A percentile compares a stretch with the other conserved stretches of the same genome.
phyloP scores from a whole-genome alignment of 2,797 vertebrate genomes.

The Ptychadena robeensis region DNA sequence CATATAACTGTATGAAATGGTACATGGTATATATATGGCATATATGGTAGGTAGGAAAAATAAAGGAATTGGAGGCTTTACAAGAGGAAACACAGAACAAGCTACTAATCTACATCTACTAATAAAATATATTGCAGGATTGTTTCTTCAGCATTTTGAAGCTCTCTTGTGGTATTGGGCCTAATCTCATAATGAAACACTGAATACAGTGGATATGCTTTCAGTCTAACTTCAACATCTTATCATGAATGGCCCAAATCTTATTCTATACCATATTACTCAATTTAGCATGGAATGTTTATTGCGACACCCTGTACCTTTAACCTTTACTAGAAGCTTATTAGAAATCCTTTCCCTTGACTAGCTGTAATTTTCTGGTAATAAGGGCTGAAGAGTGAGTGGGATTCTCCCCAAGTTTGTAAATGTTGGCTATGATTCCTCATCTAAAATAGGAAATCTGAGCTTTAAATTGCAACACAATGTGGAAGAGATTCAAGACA shows the following conservation, averaged over 20 bases:
- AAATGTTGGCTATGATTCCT: conserved; percentile 31
- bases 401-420: conserved; percentile 30
- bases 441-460: conserved; percentile 37
- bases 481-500: conserved; percentile 26
- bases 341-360: neutral
- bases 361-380: neutral
- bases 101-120: too few relatives aligned
- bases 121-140: too few relatives aligned
- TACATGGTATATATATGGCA: too few relatives aligned
- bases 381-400: conserved; percentile 8
- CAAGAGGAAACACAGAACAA: too few relatives aligned
- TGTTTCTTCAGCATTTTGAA: too few relatives aligned
- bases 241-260: neutral
- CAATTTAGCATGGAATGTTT: neutral
- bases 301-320: neutral
- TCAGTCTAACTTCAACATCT: neutral
- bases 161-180: too few relatives aligned
- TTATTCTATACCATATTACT: neutral
- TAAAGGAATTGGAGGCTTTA: too few relatives aligned
- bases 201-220: too few relatives aligned
- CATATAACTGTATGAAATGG: too few relatives aligned
- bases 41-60: too few relatives aligned
- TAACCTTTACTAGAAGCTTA: neutral
- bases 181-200: neutral
- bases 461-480: conserved; percentile 22